A percentile compares a stretch with the other conserved stretches of the same genome.
Evolutionary conservation across 2,113 vertebrate genomes (phyloP).

Genomic region (Petroica traversi): DNA sequence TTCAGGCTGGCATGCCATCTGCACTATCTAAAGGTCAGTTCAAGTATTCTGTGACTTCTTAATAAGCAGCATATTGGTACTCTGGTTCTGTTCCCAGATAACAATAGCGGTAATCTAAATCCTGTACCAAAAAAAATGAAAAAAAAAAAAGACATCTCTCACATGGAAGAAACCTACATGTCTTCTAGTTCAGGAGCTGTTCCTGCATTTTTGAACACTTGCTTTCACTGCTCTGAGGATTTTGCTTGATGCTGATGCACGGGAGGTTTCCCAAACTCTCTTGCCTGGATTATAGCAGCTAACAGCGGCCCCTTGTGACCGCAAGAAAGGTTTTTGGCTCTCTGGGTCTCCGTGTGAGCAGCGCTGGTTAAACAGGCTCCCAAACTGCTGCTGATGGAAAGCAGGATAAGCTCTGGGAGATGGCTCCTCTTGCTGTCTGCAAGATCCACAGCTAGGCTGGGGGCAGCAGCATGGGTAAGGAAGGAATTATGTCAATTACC

Average conservation of each 20-base stretch:
- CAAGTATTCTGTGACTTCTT: not conserved
- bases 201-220: not conserved
- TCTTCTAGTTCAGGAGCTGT: not conserved
- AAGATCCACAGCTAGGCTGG: not conserved
- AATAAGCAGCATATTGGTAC: not conserved
- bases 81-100: not conserved
- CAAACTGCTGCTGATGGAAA: not conserved
- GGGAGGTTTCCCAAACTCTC: not conserved
- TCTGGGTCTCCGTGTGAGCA: accelerated
- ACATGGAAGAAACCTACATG: not conserved
- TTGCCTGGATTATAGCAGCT: accelerated
- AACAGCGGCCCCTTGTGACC: not conserved
- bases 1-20: conserved; percentile 17
- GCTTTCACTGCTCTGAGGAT: not conserved
- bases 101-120: not conserved
- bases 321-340: accelerated
- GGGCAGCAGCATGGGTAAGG: not conserved
- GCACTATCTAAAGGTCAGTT: not conserved
- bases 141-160: not conserved
- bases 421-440: too few species aligned
- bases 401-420: not conserved
- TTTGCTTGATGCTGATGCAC: not conserved
- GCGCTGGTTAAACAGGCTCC: not conserved
- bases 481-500: not conserved
- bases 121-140: not conserved